Evolutionary conservation across 2,888 invertebrate genomes (phyloP).

Genomic region (Drosophila imparisetae): DNA sequence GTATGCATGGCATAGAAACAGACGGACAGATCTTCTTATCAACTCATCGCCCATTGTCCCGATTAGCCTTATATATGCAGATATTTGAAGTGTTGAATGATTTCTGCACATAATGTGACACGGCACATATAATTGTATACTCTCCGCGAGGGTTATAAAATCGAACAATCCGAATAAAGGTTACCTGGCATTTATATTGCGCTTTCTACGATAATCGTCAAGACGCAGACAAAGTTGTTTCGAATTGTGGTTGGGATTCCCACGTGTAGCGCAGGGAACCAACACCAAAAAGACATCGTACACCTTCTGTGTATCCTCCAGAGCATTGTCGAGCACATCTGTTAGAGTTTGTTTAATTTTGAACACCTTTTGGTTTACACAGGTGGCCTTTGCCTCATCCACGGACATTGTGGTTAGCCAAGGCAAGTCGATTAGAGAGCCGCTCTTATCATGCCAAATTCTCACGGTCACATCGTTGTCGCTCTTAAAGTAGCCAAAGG

Average conservation of each 20-base stretch:
- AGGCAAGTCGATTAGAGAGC: constrained; percentile 57
- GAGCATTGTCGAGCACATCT: constrained; percentile 69
- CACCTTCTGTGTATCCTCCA: constrained; percentile 49
- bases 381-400: constrained; percentile 57
- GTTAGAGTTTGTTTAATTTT: constrained; percentile 74
- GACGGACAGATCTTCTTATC: background rate
- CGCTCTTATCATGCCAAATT: constrained; percentile 67
- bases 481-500: constrained; percentile 80
- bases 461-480: constrained; percentile 71
- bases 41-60: background rate
- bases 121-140: background rate
- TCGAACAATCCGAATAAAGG: constrained; percentile 14
- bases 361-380: constrained; percentile 33
- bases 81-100: background rate
- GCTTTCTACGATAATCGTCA: constrained; percentile 74
- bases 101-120: background rate
- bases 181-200: constrained; percentile 81
- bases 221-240: constrained; percentile 61
- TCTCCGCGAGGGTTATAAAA: background rate
- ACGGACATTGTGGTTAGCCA: constrained; percentile 69
- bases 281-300: constrained; percentile 83
- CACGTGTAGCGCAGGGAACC: constrained; percentile 81
- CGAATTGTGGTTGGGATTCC: constrained; percentile 76
- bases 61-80: background rate
- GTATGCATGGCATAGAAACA: background rate